Conservation (phyloP, 2,797 vertebrate species). For the Siniperca scherzeri region DNA sequence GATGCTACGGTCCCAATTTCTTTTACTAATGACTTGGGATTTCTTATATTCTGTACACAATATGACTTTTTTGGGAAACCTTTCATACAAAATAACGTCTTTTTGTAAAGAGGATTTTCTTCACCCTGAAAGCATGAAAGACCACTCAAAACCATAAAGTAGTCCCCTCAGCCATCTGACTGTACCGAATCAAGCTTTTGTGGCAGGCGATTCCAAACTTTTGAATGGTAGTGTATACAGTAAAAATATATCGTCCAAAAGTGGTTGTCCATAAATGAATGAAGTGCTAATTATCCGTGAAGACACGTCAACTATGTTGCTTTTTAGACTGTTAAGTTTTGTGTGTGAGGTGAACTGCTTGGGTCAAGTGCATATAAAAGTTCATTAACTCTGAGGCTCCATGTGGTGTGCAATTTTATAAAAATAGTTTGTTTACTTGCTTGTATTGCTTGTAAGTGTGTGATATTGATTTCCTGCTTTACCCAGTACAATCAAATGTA, state of each 20-base stretch:
- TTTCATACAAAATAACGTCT: too few species aligned
- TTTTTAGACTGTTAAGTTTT: slow-evolving; percentile 46
- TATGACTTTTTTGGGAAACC: too few species aligned
- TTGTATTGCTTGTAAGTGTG: slow-evolving; percentile 39
- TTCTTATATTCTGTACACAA: too few species aligned
- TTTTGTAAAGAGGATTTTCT: too few species aligned
- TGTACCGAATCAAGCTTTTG: too few species aligned
- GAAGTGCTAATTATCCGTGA: slow-evolving; percentile 24
- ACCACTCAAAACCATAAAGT: too few species aligned
- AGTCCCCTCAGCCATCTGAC: too few species aligned
- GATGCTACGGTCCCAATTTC: too few species aligned
- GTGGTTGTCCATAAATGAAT: slow-evolving; percentile 12
- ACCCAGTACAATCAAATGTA: slow-evolving; percentile 24
- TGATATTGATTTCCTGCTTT: slow-evolving; percentile 48
- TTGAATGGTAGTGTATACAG: too few species aligned
- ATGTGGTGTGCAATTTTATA: slow-evolving; percentile 25
- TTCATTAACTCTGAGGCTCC: slow-evolving; percentile 51
- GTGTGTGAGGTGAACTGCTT: slow-evolving; percentile 42
- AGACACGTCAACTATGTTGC: slow-evolving; percentile 7
- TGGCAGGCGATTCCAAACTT: too few species aligned
- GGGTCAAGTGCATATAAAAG: slow-evolving; percentile 30
- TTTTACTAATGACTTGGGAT: too few species aligned
- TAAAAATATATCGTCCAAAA: slow-evolving; percentile 6
- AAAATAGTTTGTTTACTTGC: slow-evolving; percentile 56
- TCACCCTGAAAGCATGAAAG: too few species aligned